Percentiles rank a stretch among this genome's conserved stretches.
Conservation (phyloP, 2,888 invertebrate genomes). For the Drosophila melanosoma region DNA sequence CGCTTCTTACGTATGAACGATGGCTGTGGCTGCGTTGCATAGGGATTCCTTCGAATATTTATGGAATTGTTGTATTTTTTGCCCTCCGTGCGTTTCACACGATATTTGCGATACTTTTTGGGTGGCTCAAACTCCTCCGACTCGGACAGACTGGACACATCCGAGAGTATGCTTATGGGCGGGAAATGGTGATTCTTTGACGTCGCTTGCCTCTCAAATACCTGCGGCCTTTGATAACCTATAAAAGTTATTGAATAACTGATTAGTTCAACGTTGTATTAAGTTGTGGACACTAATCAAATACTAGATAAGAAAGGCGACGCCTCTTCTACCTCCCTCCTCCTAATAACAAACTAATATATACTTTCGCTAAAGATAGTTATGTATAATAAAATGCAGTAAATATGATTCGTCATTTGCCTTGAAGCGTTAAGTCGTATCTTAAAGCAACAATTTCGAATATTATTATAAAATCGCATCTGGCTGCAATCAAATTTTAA, state of each 20-base stretch:
- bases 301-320: conserved; percentile 1
- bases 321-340: not conserved
- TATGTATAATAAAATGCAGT: not conserved
- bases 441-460: not conserved
- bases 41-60: conserved; percentile 24
- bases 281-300: not conserved
- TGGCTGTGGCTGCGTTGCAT: not conserved
- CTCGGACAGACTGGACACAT: conserved; percentile 57
- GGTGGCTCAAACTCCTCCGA: conserved; percentile 48
- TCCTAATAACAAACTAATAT: not conserved
- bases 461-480: not conserved
- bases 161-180: conserved; percentile 56
- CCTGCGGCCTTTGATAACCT: conserved; percentile 52
- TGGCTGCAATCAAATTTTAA: not conserved
- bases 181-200: conserved; percentile 42
- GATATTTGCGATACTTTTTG: conserved; percentile 45
- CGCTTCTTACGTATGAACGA: conserved; percentile 27
- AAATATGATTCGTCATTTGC: not conserved
- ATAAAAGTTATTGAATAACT: conserved; percentile 1
- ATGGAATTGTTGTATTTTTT: conserved; percentile 8
- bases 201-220: conserved; percentile 12
- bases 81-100: conserved; percentile 36
- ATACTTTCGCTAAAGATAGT: not conserved
- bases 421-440: not conserved
- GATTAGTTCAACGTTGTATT: conserved; percentile 7